Conservation (phyloP, 2,797 vertebrate species). For the Bryconaethiops microstoma region DNA sequence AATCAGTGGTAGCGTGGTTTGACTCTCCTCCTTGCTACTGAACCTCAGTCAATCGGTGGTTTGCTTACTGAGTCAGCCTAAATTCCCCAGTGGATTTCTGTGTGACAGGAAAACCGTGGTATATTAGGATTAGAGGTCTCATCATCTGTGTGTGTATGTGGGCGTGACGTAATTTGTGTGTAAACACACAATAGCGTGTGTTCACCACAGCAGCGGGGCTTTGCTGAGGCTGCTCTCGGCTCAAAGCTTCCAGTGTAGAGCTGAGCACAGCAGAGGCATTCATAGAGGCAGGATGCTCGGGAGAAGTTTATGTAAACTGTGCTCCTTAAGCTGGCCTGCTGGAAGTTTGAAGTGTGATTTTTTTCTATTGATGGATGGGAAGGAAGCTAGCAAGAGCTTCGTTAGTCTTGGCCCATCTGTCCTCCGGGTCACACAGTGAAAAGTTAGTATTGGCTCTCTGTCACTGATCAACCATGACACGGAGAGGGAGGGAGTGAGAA, state of each 20-base stretch:
- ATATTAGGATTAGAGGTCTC: constrained; percentile 49
- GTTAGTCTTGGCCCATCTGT: constrained; percentile 63
- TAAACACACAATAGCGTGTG: constrained; percentile 36
- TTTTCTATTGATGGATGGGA: constrained; percentile 61
- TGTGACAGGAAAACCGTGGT: constrained; percentile 51
- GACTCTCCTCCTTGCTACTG: constrained; percentile 48
- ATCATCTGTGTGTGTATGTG: constrained; percentile 35
- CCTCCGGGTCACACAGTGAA: constrained; percentile 52
- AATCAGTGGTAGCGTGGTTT: constrained; percentile 60
- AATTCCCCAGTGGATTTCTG: constrained; percentile 47
- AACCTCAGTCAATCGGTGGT: constrained; percentile 53
- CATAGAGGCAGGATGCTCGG: constrained; percentile 58
- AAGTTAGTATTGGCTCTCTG: constrained; percentile 46
- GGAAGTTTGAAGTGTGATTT: constrained; percentile 61
- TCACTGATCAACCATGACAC: constrained; percentile 29
- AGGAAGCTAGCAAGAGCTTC: constrained; percentile 58
- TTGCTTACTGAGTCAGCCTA: constrained; percentile 50
- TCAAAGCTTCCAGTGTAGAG: constrained; percentile 68
- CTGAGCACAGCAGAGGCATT: constrained; percentile 68
- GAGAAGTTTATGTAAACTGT: constrained; percentile 64
- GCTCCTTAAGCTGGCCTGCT: constrained; percentile 52
- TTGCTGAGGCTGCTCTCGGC: constrained; percentile 28
- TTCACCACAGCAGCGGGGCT: constrained; percentile 28
- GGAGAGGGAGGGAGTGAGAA: background rate
- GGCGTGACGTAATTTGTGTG: constrained; percentile 36